Base-by-base conservation (phyloP, 2,113 vertebrate species). In the Corythaixoides concolor region DNA sequence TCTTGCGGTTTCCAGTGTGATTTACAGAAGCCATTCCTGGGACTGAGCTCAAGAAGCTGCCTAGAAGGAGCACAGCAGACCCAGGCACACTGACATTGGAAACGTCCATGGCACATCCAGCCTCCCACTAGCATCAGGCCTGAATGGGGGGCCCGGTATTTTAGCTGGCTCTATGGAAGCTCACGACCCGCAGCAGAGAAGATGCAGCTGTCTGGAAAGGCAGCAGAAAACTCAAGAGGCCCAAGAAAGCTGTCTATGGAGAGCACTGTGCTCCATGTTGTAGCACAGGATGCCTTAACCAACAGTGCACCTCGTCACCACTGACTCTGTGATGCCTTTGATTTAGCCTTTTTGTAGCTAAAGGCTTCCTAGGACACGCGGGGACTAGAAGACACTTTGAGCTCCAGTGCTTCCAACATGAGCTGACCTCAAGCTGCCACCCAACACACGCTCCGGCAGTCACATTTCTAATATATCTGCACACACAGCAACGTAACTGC, bases 141-240 rank as follows among this genome's bases (percentile, higher is more conserved):
- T 0, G 0, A 56, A n/a, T 0, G 1, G 11, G 28, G 16, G 15
- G 3, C 2, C 8, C 19, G 55, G 28, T 4, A 11, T 17, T 26
- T n/a, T 39, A 89, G 27, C 15, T 67, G 49, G 55, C 16, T 55
- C 33, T 45, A 0, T 17, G 24, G 52, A 4, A 70, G 58, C 56
- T 75, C 8, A 0, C 19, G 28, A 70, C 37, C 26, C 50, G 27
- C 24, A 52, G 69, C 64, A 78, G 60, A 72, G 60, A 50, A 33
- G 59, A 39, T 3, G 9, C 15, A 85, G 35, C 41, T 85, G 53
- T 79, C 63, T 58, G n/a, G 53, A 62, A 75, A 52, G 30, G 45
- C 55, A 68, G 8, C 1, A 4, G 69, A 33, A 74, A 89, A 39
- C 12, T 70, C 45, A 23, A 23, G 68, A 66, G 27, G 23, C 41